Conservation (phyloP, 2,888 invertebrate genomes). For the Heliconius erato region DNA sequence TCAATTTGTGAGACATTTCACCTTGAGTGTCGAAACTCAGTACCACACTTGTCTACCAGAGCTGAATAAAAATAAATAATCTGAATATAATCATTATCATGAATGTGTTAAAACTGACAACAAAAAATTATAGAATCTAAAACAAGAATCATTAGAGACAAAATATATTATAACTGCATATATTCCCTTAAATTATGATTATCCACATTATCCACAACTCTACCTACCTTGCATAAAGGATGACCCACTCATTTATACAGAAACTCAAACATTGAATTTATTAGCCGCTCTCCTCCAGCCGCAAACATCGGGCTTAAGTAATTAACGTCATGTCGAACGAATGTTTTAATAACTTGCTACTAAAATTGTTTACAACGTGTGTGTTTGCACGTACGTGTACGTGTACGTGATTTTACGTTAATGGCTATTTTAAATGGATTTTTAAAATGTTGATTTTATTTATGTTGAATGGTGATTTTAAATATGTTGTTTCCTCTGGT, state of each 20-base stretch:
- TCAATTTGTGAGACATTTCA: too few species aligned
- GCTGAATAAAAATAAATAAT: too few species aligned
- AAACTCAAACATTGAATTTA: constrained; percentile 65
- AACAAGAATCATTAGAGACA: neutral
- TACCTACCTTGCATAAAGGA: constrained; percentile 24
- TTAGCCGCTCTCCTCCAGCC: constrained; percentile 56
- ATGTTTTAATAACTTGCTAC: constrained; percentile 65
- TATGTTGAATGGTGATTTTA: neutral
- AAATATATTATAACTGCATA: neutral
- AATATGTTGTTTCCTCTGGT: neutral
- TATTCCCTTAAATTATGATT: neutral
- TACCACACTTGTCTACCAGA: too few species aligned
- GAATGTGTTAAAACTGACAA: too few species aligned
- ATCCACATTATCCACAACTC: constrained; percentile 17
- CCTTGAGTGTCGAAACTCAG: too few species aligned
- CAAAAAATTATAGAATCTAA: neutral
- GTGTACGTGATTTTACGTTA: constrained; percentile 47
- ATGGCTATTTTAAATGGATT: neutral
- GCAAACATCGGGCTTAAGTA: constrained; percentile 64
- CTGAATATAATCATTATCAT: too few species aligned
- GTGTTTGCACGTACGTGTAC: constrained; percentile 48
- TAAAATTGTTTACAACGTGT: constrained; percentile 58
- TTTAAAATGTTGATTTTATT: constrained; percentile 8
- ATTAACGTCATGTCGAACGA: constrained; percentile 65
- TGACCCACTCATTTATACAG: constrained; percentile 55